A percentile compares a stretch with the other conserved stretches of the same genome.
Conservation (phyloP, 2,797 vertebrate genomes). For the Adelosebastes latens region DNA sequence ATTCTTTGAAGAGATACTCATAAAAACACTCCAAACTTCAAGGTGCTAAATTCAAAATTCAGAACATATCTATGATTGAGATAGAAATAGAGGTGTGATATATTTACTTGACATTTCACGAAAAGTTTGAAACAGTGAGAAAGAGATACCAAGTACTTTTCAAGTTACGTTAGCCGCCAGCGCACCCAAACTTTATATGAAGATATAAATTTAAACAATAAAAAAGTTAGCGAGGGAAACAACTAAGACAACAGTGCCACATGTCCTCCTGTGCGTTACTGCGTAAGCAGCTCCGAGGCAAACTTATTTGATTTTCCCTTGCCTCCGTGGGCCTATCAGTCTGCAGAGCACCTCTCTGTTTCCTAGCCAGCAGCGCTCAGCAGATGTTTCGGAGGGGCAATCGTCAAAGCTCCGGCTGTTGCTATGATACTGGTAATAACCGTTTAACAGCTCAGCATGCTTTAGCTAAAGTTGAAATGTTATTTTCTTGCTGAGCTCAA, state of each 20-base stretch:
- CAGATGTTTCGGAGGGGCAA: conserved; percentile 46
- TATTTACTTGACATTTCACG: conserved; percentile 5
- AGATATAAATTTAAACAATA: conserved; percentile 36
- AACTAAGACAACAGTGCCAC: neutral
- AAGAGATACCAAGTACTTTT: neutral
- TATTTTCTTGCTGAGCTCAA: conserved; percentile 21
- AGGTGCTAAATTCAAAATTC: no score
- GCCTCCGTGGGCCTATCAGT: conserved; percentile 3
- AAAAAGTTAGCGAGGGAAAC: conserved; percentile 20
- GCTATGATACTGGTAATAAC: conserved; percentile 43
- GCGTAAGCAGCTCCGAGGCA: conserved; percentile 10
- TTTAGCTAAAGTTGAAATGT: conserved; percentile 15
- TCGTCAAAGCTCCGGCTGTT: conserved; percentile 46
- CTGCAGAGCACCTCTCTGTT: conserved; percentile 2
- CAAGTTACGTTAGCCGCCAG: neutral
- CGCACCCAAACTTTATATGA: conserved; percentile 4
- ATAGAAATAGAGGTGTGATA: neutral
- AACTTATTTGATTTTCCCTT: conserved; percentile 11
- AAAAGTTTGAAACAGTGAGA: conserved; percentile 4
- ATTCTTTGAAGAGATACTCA: conserved; percentile 5
- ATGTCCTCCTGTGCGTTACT: conserved; percentile 15
- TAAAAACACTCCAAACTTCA: no score
- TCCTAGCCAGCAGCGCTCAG: conserved; percentile 28
- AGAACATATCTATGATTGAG: no score
- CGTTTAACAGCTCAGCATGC: conserved; percentile 23